These are phyloP conservation scores for Petroica traversi DNA, from an alignment of 2,113 vertebrate genomes.

Conservation along the genomic window DNA sequence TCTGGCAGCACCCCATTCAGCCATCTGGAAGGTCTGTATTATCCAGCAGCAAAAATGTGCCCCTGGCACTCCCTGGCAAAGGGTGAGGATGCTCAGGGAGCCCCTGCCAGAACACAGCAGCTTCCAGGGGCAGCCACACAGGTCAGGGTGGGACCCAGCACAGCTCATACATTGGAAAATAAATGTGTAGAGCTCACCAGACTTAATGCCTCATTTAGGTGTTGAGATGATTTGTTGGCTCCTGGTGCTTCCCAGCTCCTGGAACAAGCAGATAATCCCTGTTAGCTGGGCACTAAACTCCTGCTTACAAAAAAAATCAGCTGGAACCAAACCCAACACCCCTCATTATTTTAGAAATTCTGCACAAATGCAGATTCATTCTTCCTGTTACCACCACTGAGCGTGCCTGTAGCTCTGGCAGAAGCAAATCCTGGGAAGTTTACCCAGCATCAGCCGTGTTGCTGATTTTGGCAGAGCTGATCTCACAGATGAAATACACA, in stretches of 20 bases:
- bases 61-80: background rate
- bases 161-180: background rate
- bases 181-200: background rate
- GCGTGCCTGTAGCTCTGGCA: background rate
- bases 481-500: background rate
- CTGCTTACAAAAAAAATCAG: background rate
- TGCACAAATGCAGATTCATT: background rate
- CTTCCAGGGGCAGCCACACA: background rate
- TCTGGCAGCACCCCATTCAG: background rate
- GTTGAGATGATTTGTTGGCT: background rate
- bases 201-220: background rate
- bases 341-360: background rate
- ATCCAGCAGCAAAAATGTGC: background rate
- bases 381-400: background rate
- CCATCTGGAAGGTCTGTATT: background rate
- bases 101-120: background rate
- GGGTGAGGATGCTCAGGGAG: background rate
- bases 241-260: background rate
- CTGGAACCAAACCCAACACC: background rate
- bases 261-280: background rate
- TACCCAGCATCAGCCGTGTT: accelerated
- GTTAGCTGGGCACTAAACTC: background rate
- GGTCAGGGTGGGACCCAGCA: background rate
- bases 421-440: background rate
- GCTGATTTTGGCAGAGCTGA: background rate